phyloP scores from a whole-genome alignment of 1,140 invertebrate species.

The Adoxophyes honmai region DNA sequence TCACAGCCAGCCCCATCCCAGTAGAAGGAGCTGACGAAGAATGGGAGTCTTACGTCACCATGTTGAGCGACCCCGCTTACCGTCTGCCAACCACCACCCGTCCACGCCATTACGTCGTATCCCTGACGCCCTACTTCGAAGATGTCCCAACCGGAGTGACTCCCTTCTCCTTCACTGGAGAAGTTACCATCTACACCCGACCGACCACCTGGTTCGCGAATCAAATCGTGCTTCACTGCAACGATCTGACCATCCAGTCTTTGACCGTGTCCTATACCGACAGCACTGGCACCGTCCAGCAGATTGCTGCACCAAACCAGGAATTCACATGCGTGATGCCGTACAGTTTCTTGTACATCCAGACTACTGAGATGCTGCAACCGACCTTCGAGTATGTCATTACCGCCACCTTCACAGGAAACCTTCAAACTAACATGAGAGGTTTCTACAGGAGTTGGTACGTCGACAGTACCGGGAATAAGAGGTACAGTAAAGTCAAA shows the following conservation, averaged over 20 bases:
- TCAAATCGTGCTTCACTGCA: slow-evolving; percentile 81
- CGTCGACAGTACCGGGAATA: slow-evolving; percentile 37
- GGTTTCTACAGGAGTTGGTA: slow-evolving; percentile 80
- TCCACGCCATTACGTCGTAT: slow-evolving; percentile 79
- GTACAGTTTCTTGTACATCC: slow-evolving; percentile 52
- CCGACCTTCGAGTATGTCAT: slow-evolving; percentile 39
- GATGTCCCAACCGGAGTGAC: slow-evolving; percentile 39
- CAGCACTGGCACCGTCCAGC: neutral
- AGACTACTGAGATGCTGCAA: slow-evolving; percentile 26
- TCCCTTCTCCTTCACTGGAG: slow-evolving; percentile 80
- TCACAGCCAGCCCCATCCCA: slow-evolving; percentile 43
- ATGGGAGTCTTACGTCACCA: slow-evolving; percentile 46
- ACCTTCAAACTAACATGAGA: slow-evolving; percentile 71
- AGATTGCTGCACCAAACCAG: slow-evolving; percentile 25
- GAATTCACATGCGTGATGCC: slow-evolving; percentile 40
- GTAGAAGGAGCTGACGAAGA: slow-evolving; percentile 42
- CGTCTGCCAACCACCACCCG: slow-evolving; percentile 48
- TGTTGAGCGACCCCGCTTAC: slow-evolving; percentile 44
- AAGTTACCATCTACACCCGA: slow-evolving; percentile 73
- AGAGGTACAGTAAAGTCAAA: slow-evolving; percentile 41
- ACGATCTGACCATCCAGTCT: slow-evolving; percentile 74
- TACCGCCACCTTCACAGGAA: slow-evolving; percentile 59
- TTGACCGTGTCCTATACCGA: slow-evolving; percentile 26
- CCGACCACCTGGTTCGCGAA: slow-evolving; percentile 41
- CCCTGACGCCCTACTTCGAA: slow-evolving; percentile 79